Conservation (phyloP, 2,888 invertebrate genomes). For the Scotopteryx bipunctaria region DNA sequence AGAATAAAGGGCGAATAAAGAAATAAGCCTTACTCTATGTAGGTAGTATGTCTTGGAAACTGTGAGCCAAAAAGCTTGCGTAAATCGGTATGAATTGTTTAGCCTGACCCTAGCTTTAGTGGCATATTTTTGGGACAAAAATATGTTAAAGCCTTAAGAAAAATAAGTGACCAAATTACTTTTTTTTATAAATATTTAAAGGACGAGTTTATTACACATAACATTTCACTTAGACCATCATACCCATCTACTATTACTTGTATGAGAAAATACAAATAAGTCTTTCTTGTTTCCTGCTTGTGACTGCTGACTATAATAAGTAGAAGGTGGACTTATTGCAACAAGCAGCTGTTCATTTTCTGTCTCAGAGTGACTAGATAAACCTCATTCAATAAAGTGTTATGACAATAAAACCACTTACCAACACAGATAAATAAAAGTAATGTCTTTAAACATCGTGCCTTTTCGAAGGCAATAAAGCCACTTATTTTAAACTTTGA, state of each 20-base stretch:
- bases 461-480: slow-evolving; percentile 12
- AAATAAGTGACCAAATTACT: too few relatives aligned
- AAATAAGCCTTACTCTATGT: not conserved
- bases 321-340: slow-evolving; percentile 32
- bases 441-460: slow-evolving; percentile 1
- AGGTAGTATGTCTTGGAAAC: not conserved
- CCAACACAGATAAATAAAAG: too few relatives aligned
- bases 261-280: not conserved
- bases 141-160: too few relatives aligned
- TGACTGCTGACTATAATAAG: slow-evolving; percentile 41
- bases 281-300: too few relatives aligned
- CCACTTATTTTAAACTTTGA: slow-evolving; percentile 21
- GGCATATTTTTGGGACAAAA: too few relatives aligned
- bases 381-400: too few relatives aligned
- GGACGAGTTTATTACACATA: too few relatives aligned
- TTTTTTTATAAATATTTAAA: too few relatives aligned
- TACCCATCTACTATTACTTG: not conserved
- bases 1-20: slow-evolving; percentile 12
- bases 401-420: too few relatives aligned
- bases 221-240: slow-evolving; percentile 1
- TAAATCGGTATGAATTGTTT: slow-evolving; percentile 50
- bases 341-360: slow-evolving; percentile 18
- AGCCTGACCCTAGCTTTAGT: too few relatives aligned
- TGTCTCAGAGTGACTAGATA: too few relatives aligned
- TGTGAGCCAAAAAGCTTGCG: not conserved